Evolutionary conservation across 37 sponge, comb jelly and placozoan genomes (phyloP), one percentile per base, ranked within the genome.

Genomic region (Ephydatia muelleri): DNA sequence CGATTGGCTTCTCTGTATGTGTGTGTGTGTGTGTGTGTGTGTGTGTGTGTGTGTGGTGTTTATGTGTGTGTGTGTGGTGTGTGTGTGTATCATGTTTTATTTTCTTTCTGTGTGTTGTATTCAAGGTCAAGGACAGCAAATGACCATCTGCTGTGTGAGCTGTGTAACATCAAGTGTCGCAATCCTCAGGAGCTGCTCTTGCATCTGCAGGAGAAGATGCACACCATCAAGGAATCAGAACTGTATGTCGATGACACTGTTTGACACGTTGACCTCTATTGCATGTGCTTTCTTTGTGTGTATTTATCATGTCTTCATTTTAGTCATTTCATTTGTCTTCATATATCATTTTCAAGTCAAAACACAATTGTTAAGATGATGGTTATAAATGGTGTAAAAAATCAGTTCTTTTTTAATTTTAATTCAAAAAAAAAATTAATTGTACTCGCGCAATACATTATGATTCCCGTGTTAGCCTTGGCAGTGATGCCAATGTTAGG

Each of bases 1-100:
- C 73, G 57, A 26, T 49, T 82, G 70, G 87, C 90, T 5, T 70
- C 84, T 19, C 38, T 78, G 93, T 93, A 80, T 66, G 35, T 34
- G 34, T 25, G 25, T 67, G 68, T 28, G 23, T 66, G 23, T 33
- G 28, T 33, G 32, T 22, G 23, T 2, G 13, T 22, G 21, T 66
- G 31, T 28, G 23, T 66, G 67, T 65, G 57, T 3, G 6, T 43
- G 43, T 43, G 43, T 43, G 43, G 43, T 43, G 43, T 6, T 9
- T 30, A 8, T 69, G 70, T 69, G 70, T 69, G 27, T 69, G 78
- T 38, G 28, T 38, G 26, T 38, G 78, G 3, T 25, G 43, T 40
- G 12, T 23, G 26, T 73, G n/a, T 32, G 13, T 82, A 23, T 35
- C 0, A 26, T 33, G 11, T 48, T 28, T 27, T 48, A 13, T 72